Evolutionary conservation across 2,888 invertebrate species (phyloP).

Genomic region (Polymixis flavicincta): DNA sequence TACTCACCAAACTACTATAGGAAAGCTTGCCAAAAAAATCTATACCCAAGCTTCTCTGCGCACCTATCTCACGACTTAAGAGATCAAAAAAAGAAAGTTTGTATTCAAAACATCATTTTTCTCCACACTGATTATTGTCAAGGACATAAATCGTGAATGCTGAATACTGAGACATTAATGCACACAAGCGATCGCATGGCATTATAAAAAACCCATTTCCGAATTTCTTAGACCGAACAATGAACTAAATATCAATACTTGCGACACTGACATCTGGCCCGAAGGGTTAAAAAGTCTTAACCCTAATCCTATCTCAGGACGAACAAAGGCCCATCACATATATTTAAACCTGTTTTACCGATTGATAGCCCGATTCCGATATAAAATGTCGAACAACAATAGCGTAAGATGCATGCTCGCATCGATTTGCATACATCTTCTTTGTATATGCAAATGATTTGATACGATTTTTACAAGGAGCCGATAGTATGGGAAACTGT

Average conservation of each 20-base stretch:
- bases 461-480: conserved; percentile 80
- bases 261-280: conserved; percentile 86
- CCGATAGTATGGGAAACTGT: conserved; percentile 82
- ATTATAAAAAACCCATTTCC: conserved; percentile 86
- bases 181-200: conserved; percentile 72
- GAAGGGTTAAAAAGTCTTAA: conserved; percentile 78
- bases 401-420: conserved; percentile 77
- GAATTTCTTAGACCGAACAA: conserved; percentile 78
- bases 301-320: conserved; percentile 86
- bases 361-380: conserved; percentile 87
- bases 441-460: conserved; percentile 87
- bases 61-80: conserved; percentile 55
- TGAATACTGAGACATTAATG: conserved; percentile 76
- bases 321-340: conserved; percentile 82
- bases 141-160: conserved; percentile 69
- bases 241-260: conserved; percentile 82
- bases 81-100: conserved; percentile 64
- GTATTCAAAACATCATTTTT: conserved; percentile 69
- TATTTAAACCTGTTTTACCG: conserved; percentile 89
- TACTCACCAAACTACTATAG: neutral
- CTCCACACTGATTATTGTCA: conserved; percentile 67
- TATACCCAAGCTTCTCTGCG: conserved; percentile 11
- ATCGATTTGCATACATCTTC: conserved; percentile 88
- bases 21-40: neutral
- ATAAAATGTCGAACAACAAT: conserved; percentile 84